Conservation (phyloP, 1,140 invertebrate species). For the Pectinophora gossypiella region DNA sequence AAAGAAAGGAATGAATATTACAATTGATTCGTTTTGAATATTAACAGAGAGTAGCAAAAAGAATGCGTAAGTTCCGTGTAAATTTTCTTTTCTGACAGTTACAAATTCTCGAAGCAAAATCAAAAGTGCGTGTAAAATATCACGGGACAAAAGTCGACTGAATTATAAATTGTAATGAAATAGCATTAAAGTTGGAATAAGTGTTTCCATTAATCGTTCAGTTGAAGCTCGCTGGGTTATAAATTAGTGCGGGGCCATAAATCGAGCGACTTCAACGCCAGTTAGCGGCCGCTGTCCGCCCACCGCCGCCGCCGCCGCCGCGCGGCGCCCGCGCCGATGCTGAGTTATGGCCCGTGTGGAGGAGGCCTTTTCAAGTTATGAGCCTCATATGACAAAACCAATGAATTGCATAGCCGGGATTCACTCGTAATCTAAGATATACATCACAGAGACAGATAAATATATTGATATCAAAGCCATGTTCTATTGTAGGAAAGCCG, state of each 20-base stretch:
- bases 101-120: neutral
- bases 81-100: neutral
- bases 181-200: slow-evolving; percentile 29
- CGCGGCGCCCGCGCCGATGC: no score
- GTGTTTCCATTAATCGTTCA: slow-evolving; percentile 45
- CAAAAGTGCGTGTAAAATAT: neutral
- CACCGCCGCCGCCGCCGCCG: slow-evolving; percentile 11
- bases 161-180: slow-evolving; percentile 15
- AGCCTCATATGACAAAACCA: neutral
- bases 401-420: no score
- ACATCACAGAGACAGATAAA: no score
- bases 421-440: no score
- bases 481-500: no score
- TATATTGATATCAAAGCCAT: no score
- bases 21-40: no score
- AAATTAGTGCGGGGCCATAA: slow-evolving; percentile 48
- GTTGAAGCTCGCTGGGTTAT: slow-evolving; percentile 23
- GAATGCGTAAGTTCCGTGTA: neutral
- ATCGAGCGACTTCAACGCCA: slow-evolving; percentile 22
- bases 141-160: neutral
- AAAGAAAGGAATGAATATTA: no score
- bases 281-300: slow-evolving; percentile 13
- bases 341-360: neutral
- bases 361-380: neutral
- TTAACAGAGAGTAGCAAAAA: no score